phyloP scores from a whole-genome alignment of 2,797 vertebrate genomes.

The Masticophis lateralis region DNA sequence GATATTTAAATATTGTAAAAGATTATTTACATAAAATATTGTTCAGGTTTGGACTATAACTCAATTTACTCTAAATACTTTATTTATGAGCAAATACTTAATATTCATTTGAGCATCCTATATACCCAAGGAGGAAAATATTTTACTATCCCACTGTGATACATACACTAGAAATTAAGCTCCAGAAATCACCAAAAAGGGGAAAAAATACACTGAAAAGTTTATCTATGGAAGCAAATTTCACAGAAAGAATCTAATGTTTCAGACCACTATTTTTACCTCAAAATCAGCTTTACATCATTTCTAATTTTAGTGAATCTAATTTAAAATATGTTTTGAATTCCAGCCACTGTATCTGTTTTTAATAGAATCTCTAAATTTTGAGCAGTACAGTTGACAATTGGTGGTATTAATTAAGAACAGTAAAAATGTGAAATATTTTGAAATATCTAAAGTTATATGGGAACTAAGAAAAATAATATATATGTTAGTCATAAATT shows the following conservation, averaged over 20 bases:
- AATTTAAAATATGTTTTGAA: not conserved
- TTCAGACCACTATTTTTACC: not conserved
- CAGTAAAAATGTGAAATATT: not conserved
- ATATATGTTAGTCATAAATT: not conserved
- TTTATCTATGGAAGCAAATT: not conserved
- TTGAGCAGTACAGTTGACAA: not conserved
- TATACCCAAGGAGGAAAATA: not conserved
- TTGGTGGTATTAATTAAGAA: not conserved
- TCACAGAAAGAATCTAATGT: not conserved
- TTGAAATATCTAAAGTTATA: not conserved
- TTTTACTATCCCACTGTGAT: not conserved
- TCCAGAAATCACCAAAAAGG: not conserved
- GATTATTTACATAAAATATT: not conserved
- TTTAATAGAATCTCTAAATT: not conserved
- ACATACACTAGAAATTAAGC: not conserved
- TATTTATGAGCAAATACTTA: not conserved
- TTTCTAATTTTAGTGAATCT: not conserved
- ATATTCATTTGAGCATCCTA: not conserved
- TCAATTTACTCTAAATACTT: not conserved
- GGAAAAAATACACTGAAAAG: not conserved
- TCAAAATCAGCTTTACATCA: not conserved
- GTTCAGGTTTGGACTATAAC: not conserved
- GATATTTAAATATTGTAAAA: not conserved
- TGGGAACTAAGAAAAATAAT: not conserved
- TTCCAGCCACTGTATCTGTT: not conserved